Base-by-base conservation (phyloP, 2,797 vertebrate species). In the Hephaestus fuliginosus region DNA sequence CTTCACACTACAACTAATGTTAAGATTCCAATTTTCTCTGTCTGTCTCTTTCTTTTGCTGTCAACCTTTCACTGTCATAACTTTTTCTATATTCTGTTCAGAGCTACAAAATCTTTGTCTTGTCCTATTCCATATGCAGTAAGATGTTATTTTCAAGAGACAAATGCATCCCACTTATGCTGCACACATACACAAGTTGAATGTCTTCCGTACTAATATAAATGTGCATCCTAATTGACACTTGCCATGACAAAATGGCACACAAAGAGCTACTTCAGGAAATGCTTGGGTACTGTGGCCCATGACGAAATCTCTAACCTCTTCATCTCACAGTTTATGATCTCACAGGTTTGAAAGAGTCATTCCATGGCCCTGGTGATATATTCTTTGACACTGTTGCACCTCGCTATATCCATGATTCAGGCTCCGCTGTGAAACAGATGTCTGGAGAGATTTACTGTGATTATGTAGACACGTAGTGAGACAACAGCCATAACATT, bases 381-480 rank as follows among this genome's bases (percentile, higher is more conserved):
- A 69, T 52, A 82, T 5, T 25, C 43, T 53, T 22, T 77, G 61
- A 86, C 82, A 80, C 11, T 66, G 53, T n/a, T 52, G 68, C 74
- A 20, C 30, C 63, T 46, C 7, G 20, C 49, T 58, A 1, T 65
- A 73, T 55, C 74, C 46, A 41, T 60, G 74, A 85, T 67, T 86
- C 76, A 67, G 46, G 62, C 68, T 76, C 14, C 46, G 67, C 74
- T 55, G 58, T 25, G 74, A 76, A 87, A 86, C 84, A 84, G 61
- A 86, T 77, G 82, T 83, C 82, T 70, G 82, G 0, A 17, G 76
- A 85, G 84, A 87, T 92, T 82, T 87, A 84, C 72, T 78, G 74
- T n/a, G 78, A 85, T 81, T 68, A 77, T 63, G 61, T 25, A 70
- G 82, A 74, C 60, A 71, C 64, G 49, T n/a, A 61, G 55, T 28